phyloP scores from a whole-genome alignment of 2,888 invertebrate genomes.

The Adineta ricciae region DNA sequence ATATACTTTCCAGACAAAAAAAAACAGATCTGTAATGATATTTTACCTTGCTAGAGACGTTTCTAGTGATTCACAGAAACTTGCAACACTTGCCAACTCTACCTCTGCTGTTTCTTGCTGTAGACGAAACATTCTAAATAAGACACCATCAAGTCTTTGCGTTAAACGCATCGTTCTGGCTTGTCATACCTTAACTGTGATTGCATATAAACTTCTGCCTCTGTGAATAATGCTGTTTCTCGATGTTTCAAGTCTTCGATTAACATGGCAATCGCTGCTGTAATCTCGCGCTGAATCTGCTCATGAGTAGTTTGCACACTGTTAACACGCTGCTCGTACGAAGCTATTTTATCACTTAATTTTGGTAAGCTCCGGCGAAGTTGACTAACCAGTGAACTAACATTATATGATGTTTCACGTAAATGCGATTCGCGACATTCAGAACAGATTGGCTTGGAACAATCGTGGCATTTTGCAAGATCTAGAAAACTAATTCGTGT shows the following conservation, averaged over 20 bases:
- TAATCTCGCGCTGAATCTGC: conserved; percentile 78
- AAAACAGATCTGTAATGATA: too few species aligned
- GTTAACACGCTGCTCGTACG: conserved; percentile 36
- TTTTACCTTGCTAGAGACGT: conserved; percentile 36
- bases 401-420: conserved; percentile 84
- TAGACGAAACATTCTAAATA: conserved; percentile 58
- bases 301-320: conserved; percentile 72
- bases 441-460: conserved; percentile 89
- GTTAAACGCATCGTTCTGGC: too few species aligned
- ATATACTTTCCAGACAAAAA: too few species aligned
- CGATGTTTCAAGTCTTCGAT: conserved; percentile 49
- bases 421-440: conserved; percentile 87
- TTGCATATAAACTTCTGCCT: conserved; percentile 73
- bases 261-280: conserved; percentile 49
- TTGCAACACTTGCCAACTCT: conserved; percentile 84
- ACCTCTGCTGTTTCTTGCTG: conserved; percentile 84
- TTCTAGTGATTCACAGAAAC: conserved; percentile 69
- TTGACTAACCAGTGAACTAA: conserved; percentile 66
- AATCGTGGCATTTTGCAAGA: conserved; percentile 68
- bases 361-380: conserved; percentile 64
- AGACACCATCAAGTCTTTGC: too few species aligned
- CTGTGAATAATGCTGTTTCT: conserved; percentile 57
- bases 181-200: conserved; percentile 68
- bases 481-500: not conserved
- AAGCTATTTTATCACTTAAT: conserved; percentile 37